Percentiles rank a stretch among this genome's conserved stretches.
Evolutionary conservation across 2,797 vertebrate species (phyloP).

Genomic region (Brachymystax lenok): DNA sequence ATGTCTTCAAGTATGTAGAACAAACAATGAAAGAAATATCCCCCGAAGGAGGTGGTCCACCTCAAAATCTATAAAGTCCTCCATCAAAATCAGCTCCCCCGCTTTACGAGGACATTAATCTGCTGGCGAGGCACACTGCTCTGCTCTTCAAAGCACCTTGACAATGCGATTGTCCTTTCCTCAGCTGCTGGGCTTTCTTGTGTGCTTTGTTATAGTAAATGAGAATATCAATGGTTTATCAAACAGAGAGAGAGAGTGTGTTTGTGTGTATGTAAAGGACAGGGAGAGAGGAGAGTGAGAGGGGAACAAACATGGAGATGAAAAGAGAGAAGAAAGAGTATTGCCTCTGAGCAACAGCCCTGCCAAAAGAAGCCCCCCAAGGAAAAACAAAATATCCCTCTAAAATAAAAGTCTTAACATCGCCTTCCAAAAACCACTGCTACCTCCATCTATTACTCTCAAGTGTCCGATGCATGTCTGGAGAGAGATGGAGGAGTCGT

Average conservation of each 20-base stretch:
- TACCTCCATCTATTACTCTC: slow-evolving; percentile 72
- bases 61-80: slow-evolving; percentile 79
- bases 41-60: slow-evolving; percentile 70
- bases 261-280: slow-evolving; percentile 11
- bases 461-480: slow-evolving; percentile 70
- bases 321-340: slow-evolving; percentile 54
- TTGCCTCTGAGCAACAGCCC: slow-evolving; percentile 64
- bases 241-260: slow-evolving; percentile 57
- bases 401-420: slow-evolving; percentile 71
- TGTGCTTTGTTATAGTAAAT: slow-evolving; percentile 64
- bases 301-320: slow-evolving; percentile 66
- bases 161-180: slow-evolving; percentile 66
- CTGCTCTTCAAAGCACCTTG: slow-evolving; percentile 80
- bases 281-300: slow-evolving; percentile 34
- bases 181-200: slow-evolving; percentile 50
- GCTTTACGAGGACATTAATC: slow-evolving; percentile 80
- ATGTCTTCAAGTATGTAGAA: slow-evolving; percentile 63
- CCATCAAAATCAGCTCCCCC: slow-evolving; percentile 76
- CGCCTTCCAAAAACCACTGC: slow-evolving; percentile 63
- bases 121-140: slow-evolving; percentile 64
- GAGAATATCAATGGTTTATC: slow-evolving; percentile 74
- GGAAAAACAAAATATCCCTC: slow-evolving; percentile 71
- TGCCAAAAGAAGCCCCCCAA: slow-evolving; percentile 70
- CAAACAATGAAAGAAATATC: slow-evolving; percentile 73
- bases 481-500: slow-evolving; percentile 65